Evolutionary conservation across 2,113 vertebrate species (phyloP).

Genomic region (Callipepla californica): DNA sequence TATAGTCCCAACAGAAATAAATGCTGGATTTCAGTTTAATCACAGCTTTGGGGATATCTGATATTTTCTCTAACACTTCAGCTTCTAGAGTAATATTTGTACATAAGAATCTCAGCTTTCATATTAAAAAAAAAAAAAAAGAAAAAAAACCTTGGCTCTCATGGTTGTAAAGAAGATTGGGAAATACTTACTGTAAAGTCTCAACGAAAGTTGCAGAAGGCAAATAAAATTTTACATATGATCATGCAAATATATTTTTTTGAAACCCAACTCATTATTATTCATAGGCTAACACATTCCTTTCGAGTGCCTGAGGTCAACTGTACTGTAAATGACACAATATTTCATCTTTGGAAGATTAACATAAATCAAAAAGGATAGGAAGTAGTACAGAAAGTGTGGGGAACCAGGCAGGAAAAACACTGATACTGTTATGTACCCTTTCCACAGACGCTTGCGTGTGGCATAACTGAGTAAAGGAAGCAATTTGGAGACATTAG

Average conservation of each 20-base stretch:
- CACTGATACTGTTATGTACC: not conserved
- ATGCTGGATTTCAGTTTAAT: not conserved
- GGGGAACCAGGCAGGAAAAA: not conserved
- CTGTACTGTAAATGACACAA: not conserved
- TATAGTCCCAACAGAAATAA: not conserved
- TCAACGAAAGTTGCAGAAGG: not conserved
- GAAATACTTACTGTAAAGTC: not conserved
- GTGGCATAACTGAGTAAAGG: not conserved
- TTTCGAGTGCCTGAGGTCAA: not conserved
- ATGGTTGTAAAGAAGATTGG: not conserved
- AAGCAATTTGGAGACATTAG: not conserved
- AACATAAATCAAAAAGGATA: not conserved
- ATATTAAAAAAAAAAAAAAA: not conserved
- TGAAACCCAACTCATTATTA: not conserved
- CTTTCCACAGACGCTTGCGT: not conserved
- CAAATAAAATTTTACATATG: constrained; percentile 5
- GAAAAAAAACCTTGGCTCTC: not conserved
- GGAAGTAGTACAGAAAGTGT: not conserved
- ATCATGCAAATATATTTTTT: not conserved
- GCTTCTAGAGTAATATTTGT: not conserved
- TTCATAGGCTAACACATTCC: constrained; percentile 2
- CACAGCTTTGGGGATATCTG: not conserved
- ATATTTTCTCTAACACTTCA: not conserved
- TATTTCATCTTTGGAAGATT: not conserved
- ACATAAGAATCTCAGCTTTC: not conserved